A percentile compares a stretch with the other conserved stretches of the same genome.
These are phyloP conservation scores for Eueremaeus valkanovi DNA, from an alignment of 2,888 invertebrate genomes.

Conservation along the genomic window DNA sequence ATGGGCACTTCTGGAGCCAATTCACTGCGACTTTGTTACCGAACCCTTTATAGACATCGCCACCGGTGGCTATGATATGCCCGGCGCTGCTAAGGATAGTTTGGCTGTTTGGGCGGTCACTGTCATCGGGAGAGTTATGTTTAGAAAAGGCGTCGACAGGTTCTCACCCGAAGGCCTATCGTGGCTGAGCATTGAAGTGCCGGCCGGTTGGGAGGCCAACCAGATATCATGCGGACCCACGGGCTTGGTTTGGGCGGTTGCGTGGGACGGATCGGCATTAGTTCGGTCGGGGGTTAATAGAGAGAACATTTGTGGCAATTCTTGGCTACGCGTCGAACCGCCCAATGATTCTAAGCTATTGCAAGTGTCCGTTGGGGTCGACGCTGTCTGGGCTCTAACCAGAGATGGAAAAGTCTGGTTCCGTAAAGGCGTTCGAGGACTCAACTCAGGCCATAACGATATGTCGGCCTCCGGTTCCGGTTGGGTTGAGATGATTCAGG, in stretches of 20 bases:
- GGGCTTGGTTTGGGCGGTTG: slow-evolving; percentile 79
- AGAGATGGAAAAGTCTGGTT: slow-evolving; percentile 76
- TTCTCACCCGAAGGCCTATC: slow-evolving; percentile 79
- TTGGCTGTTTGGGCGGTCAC: slow-evolving; percentile 89
- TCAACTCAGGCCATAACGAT: slow-evolving; percentile 64
- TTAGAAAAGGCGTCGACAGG: slow-evolving; percentile 72
- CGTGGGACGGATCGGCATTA: slow-evolving; percentile 76
- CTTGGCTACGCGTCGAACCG: slow-evolving; percentile 67
- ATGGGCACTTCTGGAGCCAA: slow-evolving; percentile 72
- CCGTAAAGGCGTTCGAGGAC: slow-evolving; percentile 61
- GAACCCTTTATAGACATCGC: slow-evolving; percentile 89
- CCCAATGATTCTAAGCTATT: slow-evolving; percentile 67
- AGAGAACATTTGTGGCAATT: slow-evolving; percentile 64
- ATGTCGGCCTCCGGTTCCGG: slow-evolving; percentile 72
- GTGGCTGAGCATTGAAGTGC: slow-evolving; percentile 69
- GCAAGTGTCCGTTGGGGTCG: slow-evolving; percentile 75
- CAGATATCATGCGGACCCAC: slow-evolving; percentile 80
- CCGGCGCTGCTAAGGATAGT: slow-evolving; percentile 62
- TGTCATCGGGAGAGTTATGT: slow-evolving; percentile 80
- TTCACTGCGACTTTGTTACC: slow-evolving; percentile 54
- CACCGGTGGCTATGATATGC: slow-evolving; percentile 76
- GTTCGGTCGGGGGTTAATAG: slow-evolving; percentile 78
- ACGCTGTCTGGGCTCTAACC: slow-evolving; percentile 74
- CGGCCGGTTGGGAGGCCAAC: slow-evolving; percentile 72
- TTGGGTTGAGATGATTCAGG: slow-evolving; percentile 86